These are phyloP conservation scores for Boloria selene DNA, from an alignment of 2,888 invertebrate genomes.

Conservation along the genomic window DNA sequence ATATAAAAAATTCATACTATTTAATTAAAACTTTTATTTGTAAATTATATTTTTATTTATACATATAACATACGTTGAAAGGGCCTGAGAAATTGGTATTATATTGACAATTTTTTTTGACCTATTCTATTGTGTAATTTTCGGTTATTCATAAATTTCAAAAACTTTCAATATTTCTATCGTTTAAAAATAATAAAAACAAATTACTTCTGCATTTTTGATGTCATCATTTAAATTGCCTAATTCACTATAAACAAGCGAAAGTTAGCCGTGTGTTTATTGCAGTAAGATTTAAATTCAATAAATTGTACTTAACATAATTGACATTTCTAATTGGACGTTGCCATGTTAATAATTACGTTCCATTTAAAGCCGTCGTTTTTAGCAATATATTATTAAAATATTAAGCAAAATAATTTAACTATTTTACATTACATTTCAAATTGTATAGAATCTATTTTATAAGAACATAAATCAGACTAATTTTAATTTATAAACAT, in stretches of 20 bases:
- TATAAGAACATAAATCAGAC: too few relatives aligned
- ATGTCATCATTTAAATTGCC: slow-evolving; percentile 3
- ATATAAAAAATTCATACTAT: slow-evolving; percentile 19
- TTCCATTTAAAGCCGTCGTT: slow-evolving; percentile 16
- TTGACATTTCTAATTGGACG: slow-evolving; percentile 19
- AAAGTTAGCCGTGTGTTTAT: background rate
- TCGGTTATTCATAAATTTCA: too few relatives aligned
- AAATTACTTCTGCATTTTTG: too few relatives aligned
- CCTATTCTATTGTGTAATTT: too few relatives aligned
- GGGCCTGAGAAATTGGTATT: too few relatives aligned
- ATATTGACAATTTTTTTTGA: too few relatives aligned
- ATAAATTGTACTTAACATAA: background rate
- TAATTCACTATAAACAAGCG: background rate
- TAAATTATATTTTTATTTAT: background rate
- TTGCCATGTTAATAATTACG: slow-evolving; percentile 26
- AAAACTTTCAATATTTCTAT: too few relatives aligned
- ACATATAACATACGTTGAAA: too few relatives aligned
- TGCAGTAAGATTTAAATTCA: slow-evolving; percentile 1
- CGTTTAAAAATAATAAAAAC: too few relatives aligned
- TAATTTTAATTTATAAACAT: background rate
- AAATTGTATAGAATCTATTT: too few relatives aligned
- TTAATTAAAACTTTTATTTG: background rate
- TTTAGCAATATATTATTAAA: background rate
- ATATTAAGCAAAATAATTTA: background rate
- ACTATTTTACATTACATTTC: background rate